These are phyloP conservation scores for Melanchra persicariae DNA, from an alignment of 2,888 invertebrate genomes.

Conservation along the genomic window DNA sequence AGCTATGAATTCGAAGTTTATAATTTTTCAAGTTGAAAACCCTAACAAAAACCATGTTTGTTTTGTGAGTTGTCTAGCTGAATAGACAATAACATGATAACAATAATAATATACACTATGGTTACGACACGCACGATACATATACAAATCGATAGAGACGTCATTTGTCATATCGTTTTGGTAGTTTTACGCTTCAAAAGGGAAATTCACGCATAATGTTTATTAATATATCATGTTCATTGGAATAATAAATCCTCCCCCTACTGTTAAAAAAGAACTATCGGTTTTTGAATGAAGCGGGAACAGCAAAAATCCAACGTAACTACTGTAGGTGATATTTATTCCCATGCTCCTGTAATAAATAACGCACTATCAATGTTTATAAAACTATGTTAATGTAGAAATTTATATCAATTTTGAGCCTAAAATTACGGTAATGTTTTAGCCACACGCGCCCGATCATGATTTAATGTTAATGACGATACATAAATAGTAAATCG, in stretches of 20 bases:
- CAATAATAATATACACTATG: conserved; percentile 19
- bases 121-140: conserved; percentile 47
- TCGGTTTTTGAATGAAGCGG: neutral
- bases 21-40: neutral
- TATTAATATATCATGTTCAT: conserved; percentile 17
- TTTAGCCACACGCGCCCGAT: conserved; percentile 52
- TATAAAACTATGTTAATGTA: conserved; percentile 48
- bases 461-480: conserved; percentile 55
- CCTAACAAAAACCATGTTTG: conserved; percentile 2
- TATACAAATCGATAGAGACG: conserved; percentile 40
- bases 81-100: conserved; percentile 31
- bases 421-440: conserved; percentile 37
- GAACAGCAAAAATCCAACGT: neutral
- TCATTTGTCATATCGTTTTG: conserved; percentile 49
- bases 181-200: conserved; percentile 19
- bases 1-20: neutral
- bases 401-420: conserved; percentile 28
- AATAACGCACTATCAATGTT: conserved; percentile 47
- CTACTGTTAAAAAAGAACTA: conserved; percentile 8
- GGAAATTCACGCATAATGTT: neutral
- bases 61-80: conserved; percentile 25
- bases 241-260: conserved; percentile 1
- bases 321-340: conserved; percentile 19
- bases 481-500: conserved; percentile 29
- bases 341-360: conserved; percentile 34